These are phyloP conservation scores for Pangasianodon gigas DNA, from an alignment of 2,113 vertebrate species.

Conservation along the genomic window DNA sequence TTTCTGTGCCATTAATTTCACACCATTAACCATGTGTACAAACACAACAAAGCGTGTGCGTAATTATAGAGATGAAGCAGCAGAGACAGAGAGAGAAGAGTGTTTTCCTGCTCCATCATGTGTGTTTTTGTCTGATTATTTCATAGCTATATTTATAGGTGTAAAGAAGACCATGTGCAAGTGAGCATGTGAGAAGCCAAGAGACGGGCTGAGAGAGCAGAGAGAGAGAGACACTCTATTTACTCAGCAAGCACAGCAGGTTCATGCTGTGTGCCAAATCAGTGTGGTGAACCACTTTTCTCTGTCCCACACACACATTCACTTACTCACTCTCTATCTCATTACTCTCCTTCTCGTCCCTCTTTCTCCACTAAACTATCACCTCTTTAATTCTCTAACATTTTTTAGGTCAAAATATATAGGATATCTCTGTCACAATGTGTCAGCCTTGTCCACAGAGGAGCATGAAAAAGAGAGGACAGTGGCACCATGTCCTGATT, in stretches of 20 bases:
- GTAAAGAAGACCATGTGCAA: constrained; percentile 26
- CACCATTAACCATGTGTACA: constrained; percentile 53
- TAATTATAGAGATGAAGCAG: constrained; percentile 54
- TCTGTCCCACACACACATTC: constrained; percentile 26
- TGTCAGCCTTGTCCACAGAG: background rate
- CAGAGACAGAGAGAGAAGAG: constrained; percentile 1
- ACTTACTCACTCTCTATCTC: constrained; percentile 19
- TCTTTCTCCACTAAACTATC: constrained; percentile 8
- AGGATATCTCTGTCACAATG: background rate
- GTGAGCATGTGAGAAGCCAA: constrained; percentile 40
- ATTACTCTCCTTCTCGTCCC: constrained; percentile 26
- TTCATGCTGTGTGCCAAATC: constrained; percentile 45
- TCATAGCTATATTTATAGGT: constrained; percentile 33
- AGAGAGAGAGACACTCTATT: constrained; percentile 48
- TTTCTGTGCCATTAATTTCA: constrained; percentile 60
- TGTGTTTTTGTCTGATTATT: constrained; percentile 6
- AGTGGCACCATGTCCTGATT: background rate
- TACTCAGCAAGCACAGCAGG: constrained; percentile 48
- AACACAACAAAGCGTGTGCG: constrained; percentile 45
- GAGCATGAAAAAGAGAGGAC: background rate
- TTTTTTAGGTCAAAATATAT: constrained; percentile 19
- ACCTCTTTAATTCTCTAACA: constrained; percentile 13
- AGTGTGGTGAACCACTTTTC: constrained; percentile 14
- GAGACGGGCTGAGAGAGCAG: constrained; percentile 28
- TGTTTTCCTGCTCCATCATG: constrained; percentile 3